A percentile compares a stretch with the other conserved stretches of the same genome.
These are phyloP conservation scores for Hyposmocoma kahamanoa DNA, from an alignment of 1,140 invertebrate genomes.

Conservation along the genomic window DNA sequence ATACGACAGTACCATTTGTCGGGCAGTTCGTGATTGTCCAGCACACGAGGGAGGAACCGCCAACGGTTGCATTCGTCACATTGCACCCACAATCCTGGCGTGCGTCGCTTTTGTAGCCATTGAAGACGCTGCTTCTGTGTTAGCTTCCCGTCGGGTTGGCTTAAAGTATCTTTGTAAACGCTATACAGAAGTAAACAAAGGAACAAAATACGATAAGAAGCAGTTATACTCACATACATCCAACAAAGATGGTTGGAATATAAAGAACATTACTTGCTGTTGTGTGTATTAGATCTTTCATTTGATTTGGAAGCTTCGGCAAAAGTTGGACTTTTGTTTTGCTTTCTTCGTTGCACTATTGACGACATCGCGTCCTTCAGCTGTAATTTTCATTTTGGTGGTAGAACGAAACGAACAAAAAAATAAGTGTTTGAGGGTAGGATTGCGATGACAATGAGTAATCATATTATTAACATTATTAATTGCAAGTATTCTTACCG, in stretches of 20 bases:
- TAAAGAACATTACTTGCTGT: constrained; percentile 13
- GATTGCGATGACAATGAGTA: too few species aligned
- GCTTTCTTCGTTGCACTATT: too few species aligned
- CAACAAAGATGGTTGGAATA: too few species aligned
- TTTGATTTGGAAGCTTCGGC: constrained; percentile 8
- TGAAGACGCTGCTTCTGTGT: constrained; percentile 40
- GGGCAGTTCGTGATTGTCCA: constrained; percentile 76
- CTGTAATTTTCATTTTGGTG: too few species aligned
- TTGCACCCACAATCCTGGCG: constrained; percentile 75
- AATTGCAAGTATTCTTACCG: constrained; percentile 22
- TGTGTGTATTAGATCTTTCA: constrained; percentile 14
- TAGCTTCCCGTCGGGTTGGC: constrained; percentile 35
- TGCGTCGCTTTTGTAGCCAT: constrained; percentile 69
- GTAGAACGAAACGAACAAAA: too few species aligned
- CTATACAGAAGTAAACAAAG: too few species aligned
- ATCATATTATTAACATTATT: not conserved
- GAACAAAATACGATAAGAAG: too few species aligned
- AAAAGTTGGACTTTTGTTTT: constrained; percentile 17
- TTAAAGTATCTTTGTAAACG: constrained; percentile 38
- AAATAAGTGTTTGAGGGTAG: too few species aligned
- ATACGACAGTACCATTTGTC: constrained; percentile 78
- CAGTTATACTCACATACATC: too few species aligned
- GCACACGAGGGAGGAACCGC: constrained; percentile 71
- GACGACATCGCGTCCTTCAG: too few species aligned
- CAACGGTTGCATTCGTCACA: constrained; percentile 76